phyloP scores from a whole-genome alignment of 2,113 vertebrate genomes.

The Thamnophis sirtalis region DNA sequence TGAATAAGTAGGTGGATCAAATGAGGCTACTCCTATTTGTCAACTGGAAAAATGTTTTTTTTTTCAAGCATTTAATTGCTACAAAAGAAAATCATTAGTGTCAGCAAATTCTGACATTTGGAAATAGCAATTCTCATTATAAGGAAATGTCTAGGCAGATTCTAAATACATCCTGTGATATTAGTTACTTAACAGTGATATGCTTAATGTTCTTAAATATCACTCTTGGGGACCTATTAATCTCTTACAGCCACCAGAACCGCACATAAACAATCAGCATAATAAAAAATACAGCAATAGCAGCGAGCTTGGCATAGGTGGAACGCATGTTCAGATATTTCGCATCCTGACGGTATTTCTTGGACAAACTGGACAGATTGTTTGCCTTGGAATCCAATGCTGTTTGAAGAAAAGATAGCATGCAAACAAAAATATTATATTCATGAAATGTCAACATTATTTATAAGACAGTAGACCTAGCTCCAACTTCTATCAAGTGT shows the following conservation, averaged over 20 bases:
- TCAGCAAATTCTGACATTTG: slow-evolving; percentile 52
- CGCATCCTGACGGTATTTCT: slow-evolving; percentile 96
- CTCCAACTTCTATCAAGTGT: background rate
- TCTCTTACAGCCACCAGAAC: slow-evolving; percentile 97
- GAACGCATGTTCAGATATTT: slow-evolving; percentile 99
- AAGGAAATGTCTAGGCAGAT: slow-evolving; percentile 58
- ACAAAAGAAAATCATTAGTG: slow-evolving; percentile 63
- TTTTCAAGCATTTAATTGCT: slow-evolving; percentile 46
- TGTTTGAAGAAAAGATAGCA: slow-evolving; percentile 51
- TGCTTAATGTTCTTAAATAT: slow-evolving; percentile 56
- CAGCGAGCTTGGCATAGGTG: slow-evolving; percentile 95
- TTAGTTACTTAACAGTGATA: slow-evolving; percentile 63
- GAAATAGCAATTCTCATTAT: slow-evolving; percentile 41
- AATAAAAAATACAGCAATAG: slow-evolving; percentile 93
- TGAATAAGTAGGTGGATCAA: slow-evolving; percentile 36
- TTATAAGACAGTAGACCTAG: no score
- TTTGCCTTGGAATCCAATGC: slow-evolving; percentile 98
- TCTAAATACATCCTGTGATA: slow-evolving; percentile 71
- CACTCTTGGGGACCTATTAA: slow-evolving; percentile 41
- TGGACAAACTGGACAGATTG: slow-evolving; percentile 94
- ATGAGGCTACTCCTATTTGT: background rate
- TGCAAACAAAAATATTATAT: slow-evolving; percentile 15
- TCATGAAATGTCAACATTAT: background rate
- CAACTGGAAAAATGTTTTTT: slow-evolving; percentile 37
- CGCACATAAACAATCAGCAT: slow-evolving; percentile 97